These are phyloP conservation scores for Thymelicus acteon DNA, from an alignment of 2,888 invertebrate genomes.

Conservation along the genomic window DNA sequence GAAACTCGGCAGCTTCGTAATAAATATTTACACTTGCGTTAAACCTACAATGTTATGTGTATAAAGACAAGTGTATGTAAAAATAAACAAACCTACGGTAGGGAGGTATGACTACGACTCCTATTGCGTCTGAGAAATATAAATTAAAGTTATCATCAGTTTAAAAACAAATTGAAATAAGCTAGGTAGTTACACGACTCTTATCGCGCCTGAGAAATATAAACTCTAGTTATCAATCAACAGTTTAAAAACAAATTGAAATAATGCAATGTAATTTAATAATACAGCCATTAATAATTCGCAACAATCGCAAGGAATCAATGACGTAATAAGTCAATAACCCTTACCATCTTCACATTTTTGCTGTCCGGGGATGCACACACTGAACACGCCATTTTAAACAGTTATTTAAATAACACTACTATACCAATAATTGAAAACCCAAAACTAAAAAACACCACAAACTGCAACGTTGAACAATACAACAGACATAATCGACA, in stretches of 20 bases:
- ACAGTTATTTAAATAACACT: neutral
- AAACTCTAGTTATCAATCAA: too few relatives aligned
- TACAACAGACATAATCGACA: neutral
- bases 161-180: neutral
- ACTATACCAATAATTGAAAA: neutral
- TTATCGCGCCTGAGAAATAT: too few relatives aligned
- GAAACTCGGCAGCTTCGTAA: too few relatives aligned
- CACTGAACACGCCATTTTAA: slow-evolving; percentile 64
- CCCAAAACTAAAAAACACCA: slow-evolving; percentile 7
- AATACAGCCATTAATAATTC: slow-evolving; percentile 8
- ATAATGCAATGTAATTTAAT: neutral
- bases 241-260: too few relatives aligned
- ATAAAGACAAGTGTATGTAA: too few relatives aligned
- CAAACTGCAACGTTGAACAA: neutral
- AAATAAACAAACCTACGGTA: too few relatives aligned
- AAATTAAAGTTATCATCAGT: neutral
- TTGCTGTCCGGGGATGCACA: slow-evolving; percentile 60
- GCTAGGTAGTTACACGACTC: too few relatives aligned
- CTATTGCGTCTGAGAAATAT: too few relatives aligned
- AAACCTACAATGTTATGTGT: too few relatives aligned
- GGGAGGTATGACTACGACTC: too few relatives aligned
- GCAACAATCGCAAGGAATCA: slow-evolving; percentile 4
- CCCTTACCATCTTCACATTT: slow-evolving; percentile 65
- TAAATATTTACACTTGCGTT: too few relatives aligned
- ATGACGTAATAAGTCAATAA: slow-evolving; percentile 26